Evolutionary conservation across 2,113 vertebrate species (phyloP).

Genomic region (Cochlearius cochlearius): DNA sequence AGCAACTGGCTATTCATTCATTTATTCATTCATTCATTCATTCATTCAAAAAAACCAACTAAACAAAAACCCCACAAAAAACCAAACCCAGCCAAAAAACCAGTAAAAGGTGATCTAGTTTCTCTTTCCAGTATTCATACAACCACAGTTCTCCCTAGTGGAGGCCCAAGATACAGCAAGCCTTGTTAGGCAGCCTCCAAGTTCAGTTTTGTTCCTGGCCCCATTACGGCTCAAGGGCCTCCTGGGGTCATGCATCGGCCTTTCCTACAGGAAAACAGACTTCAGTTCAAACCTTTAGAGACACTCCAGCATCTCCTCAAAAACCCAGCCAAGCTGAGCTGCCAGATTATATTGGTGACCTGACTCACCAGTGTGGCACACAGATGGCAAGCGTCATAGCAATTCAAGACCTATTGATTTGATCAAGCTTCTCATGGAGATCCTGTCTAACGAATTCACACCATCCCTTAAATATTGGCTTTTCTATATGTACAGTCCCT

Average conservation of each 20-base stretch:
- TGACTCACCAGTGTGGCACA: neutral
- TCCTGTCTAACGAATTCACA: neutral
- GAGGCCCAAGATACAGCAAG: conserved; percentile 48
- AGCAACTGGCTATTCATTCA: neutral
- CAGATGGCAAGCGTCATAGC: neutral
- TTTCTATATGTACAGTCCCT: neutral
- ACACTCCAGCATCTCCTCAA: neutral
- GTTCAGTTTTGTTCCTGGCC: neutral
- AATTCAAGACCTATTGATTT: neutral
- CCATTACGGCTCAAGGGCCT: neutral
- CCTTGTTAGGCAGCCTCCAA: neutral
- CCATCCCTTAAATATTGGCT: neutral
- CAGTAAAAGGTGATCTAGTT: neutral
- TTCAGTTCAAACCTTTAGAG: neutral
- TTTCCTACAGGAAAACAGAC: conserved; percentile 8
- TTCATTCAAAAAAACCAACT: neutral
- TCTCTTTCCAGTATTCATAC: conserved; percentile 43
- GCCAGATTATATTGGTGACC: neutral
- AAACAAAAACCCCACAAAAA: neutral
- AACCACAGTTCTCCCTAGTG: conserved; percentile 67
- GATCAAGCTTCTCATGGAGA: neutral
- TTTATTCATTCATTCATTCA: neutral
- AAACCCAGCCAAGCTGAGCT: neutral
- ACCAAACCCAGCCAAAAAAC: neutral
- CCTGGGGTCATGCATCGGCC: neutral